phyloP scores from a whole-genome alignment of 2,797 vertebrate species.

The Microchirus variegatus region DNA sequence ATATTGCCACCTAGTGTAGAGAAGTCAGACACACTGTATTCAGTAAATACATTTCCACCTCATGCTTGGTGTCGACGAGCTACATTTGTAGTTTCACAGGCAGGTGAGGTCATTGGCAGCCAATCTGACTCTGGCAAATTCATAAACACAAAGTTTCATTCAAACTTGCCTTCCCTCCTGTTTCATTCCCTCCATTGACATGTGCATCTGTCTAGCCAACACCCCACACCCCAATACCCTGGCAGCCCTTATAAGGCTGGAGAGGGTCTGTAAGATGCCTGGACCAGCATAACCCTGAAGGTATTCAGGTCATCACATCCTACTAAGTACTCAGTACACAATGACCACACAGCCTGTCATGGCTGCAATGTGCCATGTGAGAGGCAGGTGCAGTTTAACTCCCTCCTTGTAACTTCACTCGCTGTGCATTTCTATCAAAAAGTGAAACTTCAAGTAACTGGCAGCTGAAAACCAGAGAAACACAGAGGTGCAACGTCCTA shows the following conservation, averaged over 20 bases:
- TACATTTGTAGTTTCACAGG: neutral
- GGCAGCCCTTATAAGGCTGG: slow-evolving; percentile 76
- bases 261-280: slow-evolving; percentile 74
- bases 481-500: too few relatives aligned
- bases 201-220: slow-evolving; percentile 78
- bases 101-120: slow-evolving; percentile 39
- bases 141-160: slow-evolving; percentile 71
- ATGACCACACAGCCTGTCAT: slow-evolving; percentile 73
- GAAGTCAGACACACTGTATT: too few relatives aligned
- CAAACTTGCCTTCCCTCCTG: slow-evolving; percentile 56
- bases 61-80: too few relatives aligned
- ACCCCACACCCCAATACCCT: slow-evolving; percentile 30
- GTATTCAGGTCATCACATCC: slow-evolving; percentile 77
- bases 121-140: slow-evolving; percentile 59
- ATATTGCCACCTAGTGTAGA: too few relatives aligned
- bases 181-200: slow-evolving; percentile 80
- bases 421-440: too few relatives aligned
- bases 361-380: slow-evolving; percentile 73
- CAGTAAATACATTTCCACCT: too few relatives aligned
- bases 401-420: slow-evolving; percentile 48
- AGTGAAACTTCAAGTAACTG: too few relatives aligned
- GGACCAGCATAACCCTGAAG: slow-evolving; percentile 75
- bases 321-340: slow-evolving; percentile 73
- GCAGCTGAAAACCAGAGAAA: neutral
- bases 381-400: slow-evolving; percentile 78